Conservation (phyloP, 2,797 vertebrate species). For the Micromesistius poutassou region DNA sequence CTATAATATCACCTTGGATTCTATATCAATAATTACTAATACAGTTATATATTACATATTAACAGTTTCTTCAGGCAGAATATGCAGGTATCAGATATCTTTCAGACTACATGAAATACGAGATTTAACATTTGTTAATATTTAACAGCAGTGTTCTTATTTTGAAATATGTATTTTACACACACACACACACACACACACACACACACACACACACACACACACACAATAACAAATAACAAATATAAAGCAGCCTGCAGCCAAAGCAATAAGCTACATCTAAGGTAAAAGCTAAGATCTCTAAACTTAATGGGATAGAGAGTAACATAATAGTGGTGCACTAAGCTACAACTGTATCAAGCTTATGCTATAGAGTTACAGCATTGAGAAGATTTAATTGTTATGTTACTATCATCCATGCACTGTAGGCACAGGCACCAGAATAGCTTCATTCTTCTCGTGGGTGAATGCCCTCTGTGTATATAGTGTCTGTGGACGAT, state of each 20-base stretch:
- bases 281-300: background rate
- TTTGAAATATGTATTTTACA: too few relatives aligned
- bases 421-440: background rate
- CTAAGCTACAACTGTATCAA: background rate
- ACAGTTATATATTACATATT: background rate
- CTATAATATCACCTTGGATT: background rate
- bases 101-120: background rate
- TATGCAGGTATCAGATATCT: background rate
- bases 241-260: background rate
- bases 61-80: background rate
- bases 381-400: background rate
- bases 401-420: background rate
- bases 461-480: background rate
- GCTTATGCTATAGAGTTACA: background rate
- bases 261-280: background rate
- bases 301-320: background rate
- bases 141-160: background rate
- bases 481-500: too few relatives aligned
- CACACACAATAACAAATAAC: background rate
- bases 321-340: background rate
- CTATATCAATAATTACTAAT: background rate
- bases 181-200: background rate
- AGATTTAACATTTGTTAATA: background rate
- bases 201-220: background rate
- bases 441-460: background rate